These are phyloP conservation scores for Cheilosia soror DNA, from an alignment of 2,888 invertebrate genomes.

Conservation along the genomic window DNA sequence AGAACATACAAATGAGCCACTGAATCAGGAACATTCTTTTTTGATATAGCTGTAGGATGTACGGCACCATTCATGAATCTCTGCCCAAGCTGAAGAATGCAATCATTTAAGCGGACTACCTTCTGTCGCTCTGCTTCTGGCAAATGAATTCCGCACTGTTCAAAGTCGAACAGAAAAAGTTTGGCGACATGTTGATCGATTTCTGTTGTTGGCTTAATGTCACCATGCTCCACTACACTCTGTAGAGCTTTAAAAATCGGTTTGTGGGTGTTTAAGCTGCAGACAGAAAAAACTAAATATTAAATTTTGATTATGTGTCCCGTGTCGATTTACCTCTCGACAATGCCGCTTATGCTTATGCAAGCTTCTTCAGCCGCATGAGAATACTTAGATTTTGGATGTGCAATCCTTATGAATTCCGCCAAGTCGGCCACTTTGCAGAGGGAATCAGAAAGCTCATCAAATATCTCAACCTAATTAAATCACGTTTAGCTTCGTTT, in stretches of 20 bases:
- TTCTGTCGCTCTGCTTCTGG: conserved; percentile 87
- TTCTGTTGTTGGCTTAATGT: conserved; percentile 86
- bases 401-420: conserved; percentile 97
- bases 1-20: conserved; percentile 89
- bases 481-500: conserved; percentile 68
- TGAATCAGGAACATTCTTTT: conserved; percentile 88
- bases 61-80: conserved; percentile 91
- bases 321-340: conserved; percentile 89
- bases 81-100: conserved; percentile 93
- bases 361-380: conserved; percentile 95
- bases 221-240: conserved; percentile 89
- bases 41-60: conserved; percentile 88
- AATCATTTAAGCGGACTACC: conserved; percentile 95
- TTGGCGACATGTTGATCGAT: conserved; percentile 94
- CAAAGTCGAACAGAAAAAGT: conserved; percentile 97
- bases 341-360: conserved; percentile 93
- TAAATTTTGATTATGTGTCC: background rate
- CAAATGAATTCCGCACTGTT: conserved; percentile 98
- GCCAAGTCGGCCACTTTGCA: conserved; percentile 98
- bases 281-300: conserved; percentile 45
- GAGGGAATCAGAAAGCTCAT: conserved; percentile 96
- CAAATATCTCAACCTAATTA: conserved; percentile 89
- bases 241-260: conserved; percentile 91
- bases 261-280: conserved; percentile 95
- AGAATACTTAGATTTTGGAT: conserved; percentile 91